These are phyloP conservation scores for Campylorhamphus procurvoides DNA, from an alignment of 2,113 vertebrate species.

Conservation along the genomic window DNA sequence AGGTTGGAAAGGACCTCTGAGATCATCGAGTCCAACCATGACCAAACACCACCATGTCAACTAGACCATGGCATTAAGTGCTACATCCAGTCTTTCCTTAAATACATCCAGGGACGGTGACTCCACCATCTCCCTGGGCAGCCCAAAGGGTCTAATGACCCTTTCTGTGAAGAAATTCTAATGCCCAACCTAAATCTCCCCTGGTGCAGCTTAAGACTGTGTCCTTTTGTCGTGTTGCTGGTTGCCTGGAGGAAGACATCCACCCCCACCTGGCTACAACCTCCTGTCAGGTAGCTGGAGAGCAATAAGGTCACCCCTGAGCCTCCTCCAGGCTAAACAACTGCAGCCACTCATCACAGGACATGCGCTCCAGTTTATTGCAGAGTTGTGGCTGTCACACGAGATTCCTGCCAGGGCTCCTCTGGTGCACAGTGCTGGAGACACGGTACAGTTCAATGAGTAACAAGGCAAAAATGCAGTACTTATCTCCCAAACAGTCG, in stretches of 20 bases:
- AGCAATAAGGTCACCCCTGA: too few relatives aligned
- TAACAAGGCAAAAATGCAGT: background rate
- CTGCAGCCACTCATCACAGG: rapidly evolving
- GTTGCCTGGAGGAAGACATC: background rate
- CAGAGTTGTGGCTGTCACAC: rapidly evolving
- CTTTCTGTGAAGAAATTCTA: background rate
- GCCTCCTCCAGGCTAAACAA: background rate
- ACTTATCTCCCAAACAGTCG: background rate
- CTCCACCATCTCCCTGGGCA: background rate
- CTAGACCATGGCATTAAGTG: too few relatives aligned
- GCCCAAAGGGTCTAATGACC: background rate
- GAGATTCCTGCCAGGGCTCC: rapidly evolving
- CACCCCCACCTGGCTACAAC: too few relatives aligned
- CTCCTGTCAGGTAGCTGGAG: background rate
- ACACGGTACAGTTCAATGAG: rapidly evolving
- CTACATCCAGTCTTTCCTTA: background rate
- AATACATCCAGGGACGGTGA: background rate
- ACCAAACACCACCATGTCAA: background rate
- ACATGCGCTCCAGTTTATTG: background rate
- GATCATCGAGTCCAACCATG: background rate
- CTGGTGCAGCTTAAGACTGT: background rate
- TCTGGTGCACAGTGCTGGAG: rapidly evolving
- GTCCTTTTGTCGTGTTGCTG: too few relatives aligned
- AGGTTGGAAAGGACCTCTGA: background rate
- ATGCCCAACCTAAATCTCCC: background rate